Evolutionary conservation across 2,113 vertebrate genomes (phyloP), one percentile per base, ranked within the genome.

Genomic region (western clawed frog (Xenopus tropicalis)): DNA sequence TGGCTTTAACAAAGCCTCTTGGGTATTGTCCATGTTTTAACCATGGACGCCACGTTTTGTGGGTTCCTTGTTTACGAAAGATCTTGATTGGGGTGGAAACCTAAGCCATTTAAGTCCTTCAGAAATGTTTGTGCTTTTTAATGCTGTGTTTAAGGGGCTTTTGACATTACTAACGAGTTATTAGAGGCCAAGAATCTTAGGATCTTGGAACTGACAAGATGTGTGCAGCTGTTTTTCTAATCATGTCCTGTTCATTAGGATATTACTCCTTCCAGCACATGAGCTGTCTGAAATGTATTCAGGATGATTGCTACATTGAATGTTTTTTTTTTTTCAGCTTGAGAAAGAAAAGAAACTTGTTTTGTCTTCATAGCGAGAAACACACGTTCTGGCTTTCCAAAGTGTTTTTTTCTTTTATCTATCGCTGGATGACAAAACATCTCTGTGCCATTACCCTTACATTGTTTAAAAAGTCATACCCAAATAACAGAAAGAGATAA

Each of bases 151-250:
- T 78, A 43, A 78, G 78, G 72, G 78, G 46, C 69, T 72, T 66
- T 70, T 82, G 73, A 78, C 59, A 79, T 74, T 77, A 78, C 71
- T 69, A 79, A 48, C 66, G 69, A 17, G 42, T 78, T 70, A 82
- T 82, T 77, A 83, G 81, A 78, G 65, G 52, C 62, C 74, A 20
- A 17, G 56, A 79, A 70, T 71, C 70, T 42, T 75, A 70, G 79
- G 78, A 81, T 78, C 25, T 66, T 70, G 22, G 54, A 82, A 46
- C 62, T 68, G 42, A 68, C 78, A 78, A 46, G n/a, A 9, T 67
- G 42, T 80, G 79, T 81, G 80, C 76, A 82, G 79, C 74, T 81
- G 66, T 63, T 82, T 37, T 70, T 80, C 77, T 81, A 52, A 78
- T 59, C 75, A 81, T 69, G 79, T 37, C 79, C 66, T 79, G 37